Evolutionary conservation across 2,113 vertebrate species (phyloP).

Genomic region (Chaetops frenatus): DNA sequence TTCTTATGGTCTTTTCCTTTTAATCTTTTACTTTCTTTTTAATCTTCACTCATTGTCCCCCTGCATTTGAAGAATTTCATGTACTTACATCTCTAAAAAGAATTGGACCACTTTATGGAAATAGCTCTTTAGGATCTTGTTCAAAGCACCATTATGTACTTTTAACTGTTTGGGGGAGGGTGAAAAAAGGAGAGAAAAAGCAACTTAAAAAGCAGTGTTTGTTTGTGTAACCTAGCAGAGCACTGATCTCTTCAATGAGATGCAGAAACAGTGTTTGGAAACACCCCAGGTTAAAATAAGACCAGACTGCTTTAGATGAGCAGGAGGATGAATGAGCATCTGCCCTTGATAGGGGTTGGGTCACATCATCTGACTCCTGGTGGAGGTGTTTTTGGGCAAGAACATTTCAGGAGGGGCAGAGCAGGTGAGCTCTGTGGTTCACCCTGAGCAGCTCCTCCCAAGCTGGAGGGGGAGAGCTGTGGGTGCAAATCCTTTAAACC

Average conservation of each 20-base stretch:
- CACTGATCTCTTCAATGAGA: background rate
- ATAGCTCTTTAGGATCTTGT: slow-evolving; percentile 66
- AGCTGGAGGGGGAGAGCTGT: background rate
- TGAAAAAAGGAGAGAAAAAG: background rate
- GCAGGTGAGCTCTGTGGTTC: background rate
- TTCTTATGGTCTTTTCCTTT: slow-evolving; percentile 77
- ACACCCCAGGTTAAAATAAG: background rate
- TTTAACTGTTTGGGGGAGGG: slow-evolving; percentile 35
- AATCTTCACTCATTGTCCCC: slow-evolving; percentile 75
- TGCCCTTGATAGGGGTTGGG: background rate
- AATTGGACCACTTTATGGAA: slow-evolving; percentile 66
- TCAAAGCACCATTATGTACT: slow-evolving; percentile 70
- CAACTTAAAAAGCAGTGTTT: slow-evolving; percentile 66
- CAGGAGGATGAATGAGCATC: background rate
- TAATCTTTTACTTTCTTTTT: slow-evolving; percentile 83
- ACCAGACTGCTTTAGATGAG: background rate
- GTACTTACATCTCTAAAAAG: slow-evolving; percentile 68
- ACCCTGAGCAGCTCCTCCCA: background rate
- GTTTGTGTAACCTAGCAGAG: slow-evolving; percentile 33
- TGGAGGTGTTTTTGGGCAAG: background rate
- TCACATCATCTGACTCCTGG: background rate
- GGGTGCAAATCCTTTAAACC: background rate
- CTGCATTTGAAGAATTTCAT: slow-evolving; percentile 65
- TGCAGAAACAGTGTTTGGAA: background rate
- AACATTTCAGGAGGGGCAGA: background rate